Evolutionary conservation across 2,797 vertebrate genomes (phyloP), one percentile per base, ranked within the genome.

Genomic region (Enteromius treurensis): DNA sequence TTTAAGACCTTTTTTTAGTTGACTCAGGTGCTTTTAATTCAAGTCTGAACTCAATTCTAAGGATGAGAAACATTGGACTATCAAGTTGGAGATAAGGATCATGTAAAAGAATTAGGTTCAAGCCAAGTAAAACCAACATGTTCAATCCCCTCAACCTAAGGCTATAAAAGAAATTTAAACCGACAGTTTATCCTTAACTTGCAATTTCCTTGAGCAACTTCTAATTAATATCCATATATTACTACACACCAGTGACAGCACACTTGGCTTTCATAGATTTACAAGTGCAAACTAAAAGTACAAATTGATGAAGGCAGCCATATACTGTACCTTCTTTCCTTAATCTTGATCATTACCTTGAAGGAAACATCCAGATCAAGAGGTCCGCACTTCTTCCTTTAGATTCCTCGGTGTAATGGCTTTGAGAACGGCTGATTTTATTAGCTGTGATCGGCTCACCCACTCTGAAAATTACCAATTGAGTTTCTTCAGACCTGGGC

Each of bases 381-480:
- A 62, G 68, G 53, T 70, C 70, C 6, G n/a, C 70, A 65, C 58
- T 29, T 29, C 42, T 75, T 55, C 71, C 71, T 42, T 82, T 47
- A 55, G 71, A 76, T 76, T 82, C 34, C 17, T 82, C 34, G 0
- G 62, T 40, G 80, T 76, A 82, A 67, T 82, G 70, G 34, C 70
- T 76, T 82, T 67, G 62, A 76, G 34, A 82, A 76, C 58, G 76
- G 71, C 71, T 67, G 71, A 76, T 82, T 81, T 74, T 81, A 64
- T 75, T 75, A 81, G 70, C 29, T 1, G 29, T 40, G 80, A 75
- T 76, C 73, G 15, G 71, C 60, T 82, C 70, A 82, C 58, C 71
- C 80, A 75, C n/a, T 75, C 47, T 82, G 71, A 75, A 82, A 82
- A 82, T 81, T 65, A 51, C 80, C 70, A 75, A 51, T 82, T 13